phyloP scores from a whole-genome alignment of 2,113 vertebrate genomes.

The Macaca mulatta region DNA sequence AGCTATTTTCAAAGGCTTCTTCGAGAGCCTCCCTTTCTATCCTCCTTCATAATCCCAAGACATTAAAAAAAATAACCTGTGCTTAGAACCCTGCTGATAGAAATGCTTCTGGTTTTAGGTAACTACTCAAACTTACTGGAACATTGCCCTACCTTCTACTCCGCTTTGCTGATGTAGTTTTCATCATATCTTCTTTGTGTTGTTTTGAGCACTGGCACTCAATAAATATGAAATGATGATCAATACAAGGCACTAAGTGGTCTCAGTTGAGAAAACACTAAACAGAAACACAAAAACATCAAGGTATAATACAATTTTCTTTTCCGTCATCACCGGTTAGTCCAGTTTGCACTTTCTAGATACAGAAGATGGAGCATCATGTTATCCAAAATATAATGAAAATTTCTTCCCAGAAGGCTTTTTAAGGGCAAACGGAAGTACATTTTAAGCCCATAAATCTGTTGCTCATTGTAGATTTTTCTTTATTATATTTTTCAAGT shows the following conservation, averaged over 20 bases:
- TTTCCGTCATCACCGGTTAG: not conserved
- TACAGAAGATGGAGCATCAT: not conserved
- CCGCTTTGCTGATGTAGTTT: not conserved
- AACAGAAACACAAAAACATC: not conserved
- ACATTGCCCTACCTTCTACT: not conserved
- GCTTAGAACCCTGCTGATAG: not conserved
- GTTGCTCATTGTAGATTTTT: conserved; percentile 26
- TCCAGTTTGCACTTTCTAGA: conserved; percentile 40
- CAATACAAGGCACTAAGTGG: not conserved
- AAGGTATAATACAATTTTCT: not conserved
- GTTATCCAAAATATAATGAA: conserved; percentile 32
- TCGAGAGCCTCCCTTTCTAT: not conserved
- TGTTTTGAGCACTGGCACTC: not conserved
- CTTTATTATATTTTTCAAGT: conserved; percentile 26
- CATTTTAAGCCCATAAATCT: not conserved
- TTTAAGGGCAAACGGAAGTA: not conserved
- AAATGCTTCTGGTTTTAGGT: not conserved
- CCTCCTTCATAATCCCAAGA: not conserved
- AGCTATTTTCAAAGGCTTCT: not conserved
- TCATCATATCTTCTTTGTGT: not conserved
- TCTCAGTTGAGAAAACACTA: conserved; percentile 1
- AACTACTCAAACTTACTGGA: not conserved
- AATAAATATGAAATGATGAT: not conserved
- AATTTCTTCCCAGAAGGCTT: conserved; percentile 34
- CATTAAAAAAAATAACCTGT: not conserved